phyloP scores from a whole-genome alignment of 1,140 invertebrate species.

The Melanaphis sacchari region DNA sequence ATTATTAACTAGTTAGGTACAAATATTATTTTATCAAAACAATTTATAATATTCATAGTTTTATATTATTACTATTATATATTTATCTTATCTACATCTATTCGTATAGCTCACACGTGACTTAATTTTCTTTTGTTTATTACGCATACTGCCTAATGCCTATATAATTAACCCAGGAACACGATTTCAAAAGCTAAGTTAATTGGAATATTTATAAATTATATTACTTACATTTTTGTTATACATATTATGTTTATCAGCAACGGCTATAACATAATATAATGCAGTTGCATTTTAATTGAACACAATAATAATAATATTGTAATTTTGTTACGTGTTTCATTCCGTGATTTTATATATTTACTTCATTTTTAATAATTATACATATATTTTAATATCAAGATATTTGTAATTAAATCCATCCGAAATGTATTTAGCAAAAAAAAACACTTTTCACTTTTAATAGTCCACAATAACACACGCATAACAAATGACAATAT shows the following conservation, averaged over 20 bases:
- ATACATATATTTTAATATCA: neutral
- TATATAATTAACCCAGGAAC: neutral
- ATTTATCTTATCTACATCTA: neutral
- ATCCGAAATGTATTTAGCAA: neutral
- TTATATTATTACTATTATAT: neutral
- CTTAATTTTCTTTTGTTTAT: neutral
- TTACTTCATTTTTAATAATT: neutral
- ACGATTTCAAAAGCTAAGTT: neutral
- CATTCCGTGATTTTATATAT: neutral
- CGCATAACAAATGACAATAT: neutral
- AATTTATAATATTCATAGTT: neutral
- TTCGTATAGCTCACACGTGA: neutral
- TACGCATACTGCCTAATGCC: neutral
- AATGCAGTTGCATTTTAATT: conserved; percentile 4
- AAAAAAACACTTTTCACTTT: neutral
- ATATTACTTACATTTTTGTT: neutral
- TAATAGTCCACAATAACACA: neutral
- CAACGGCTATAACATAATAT: neutral
- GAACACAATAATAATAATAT: neutral
- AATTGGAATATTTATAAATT: neutral
- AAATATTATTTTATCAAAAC: neutral
- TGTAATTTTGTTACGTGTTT: neutral
- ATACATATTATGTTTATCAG: neutral
- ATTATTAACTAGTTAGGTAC: neutral
- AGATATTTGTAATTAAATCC: neutral